These are phyloP conservation scores for Solen grandis DNA, from an alignment of 1,140 invertebrate species.

Conservation along the genomic window DNA sequence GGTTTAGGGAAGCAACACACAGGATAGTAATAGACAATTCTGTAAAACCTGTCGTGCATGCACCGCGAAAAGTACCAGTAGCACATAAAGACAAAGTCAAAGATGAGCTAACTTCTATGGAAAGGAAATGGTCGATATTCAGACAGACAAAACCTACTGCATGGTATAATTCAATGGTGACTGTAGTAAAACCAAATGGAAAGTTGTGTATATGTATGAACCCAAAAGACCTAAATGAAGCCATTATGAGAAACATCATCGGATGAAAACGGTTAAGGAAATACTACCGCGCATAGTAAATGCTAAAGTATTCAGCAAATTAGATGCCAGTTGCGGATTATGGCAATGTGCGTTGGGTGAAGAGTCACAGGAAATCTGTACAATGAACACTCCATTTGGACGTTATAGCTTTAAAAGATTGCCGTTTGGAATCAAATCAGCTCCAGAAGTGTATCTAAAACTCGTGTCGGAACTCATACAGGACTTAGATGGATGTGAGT, in stretches of 20 bases:
- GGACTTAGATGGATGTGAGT: conserved; percentile 71
- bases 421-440: conserved; percentile 71
- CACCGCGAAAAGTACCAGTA: conserved; percentile 38
- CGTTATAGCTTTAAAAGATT: conserved; percentile 66
- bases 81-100: not conserved
- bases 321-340: conserved; percentile 78
- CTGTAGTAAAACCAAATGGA: conserved; percentile 39
- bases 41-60: not conserved
- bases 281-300: conserved; percentile 70
- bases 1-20: conserved; percentile 3
- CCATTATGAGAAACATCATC: conserved; percentile 57
- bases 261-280: conserved; percentile 55
- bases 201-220: conserved; percentile 62
- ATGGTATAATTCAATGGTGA: conserved; percentile 37
- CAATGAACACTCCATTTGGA: conserved; percentile 59
- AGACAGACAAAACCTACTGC: conserved; percentile 25
- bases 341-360: conserved; percentile 58
- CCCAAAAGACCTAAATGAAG: conserved; percentile 62
- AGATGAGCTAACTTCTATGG: not conserved
- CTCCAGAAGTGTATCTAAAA: conserved; percentile 73
- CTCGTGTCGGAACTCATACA: conserved; percentile 74
- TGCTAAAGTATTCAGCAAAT: conserved; percentile 79
- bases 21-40: conserved; percentile 8
- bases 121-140: not conserved
- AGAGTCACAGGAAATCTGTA: conserved; percentile 42